Percentiles rank a stretch among this genome's conserved stretches.
These are phyloP conservation scores for Rhynchotus rufescens DNA, from an alignment of 2,797 vertebrate genomes.

Conservation along the genomic window DNA sequence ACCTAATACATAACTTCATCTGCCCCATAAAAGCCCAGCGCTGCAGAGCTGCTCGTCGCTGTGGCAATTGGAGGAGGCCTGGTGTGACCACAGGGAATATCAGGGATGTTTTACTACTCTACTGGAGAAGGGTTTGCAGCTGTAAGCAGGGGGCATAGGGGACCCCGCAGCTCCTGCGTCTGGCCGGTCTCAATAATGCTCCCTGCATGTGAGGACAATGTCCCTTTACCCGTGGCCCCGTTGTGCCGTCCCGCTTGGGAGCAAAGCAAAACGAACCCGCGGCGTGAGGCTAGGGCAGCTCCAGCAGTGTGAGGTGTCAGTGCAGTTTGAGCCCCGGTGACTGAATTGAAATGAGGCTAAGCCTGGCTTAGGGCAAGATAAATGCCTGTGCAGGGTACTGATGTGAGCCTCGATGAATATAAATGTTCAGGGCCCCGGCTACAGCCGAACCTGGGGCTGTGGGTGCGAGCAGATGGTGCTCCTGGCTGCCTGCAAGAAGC, in stretches of 20 bases:
- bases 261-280: background rate
- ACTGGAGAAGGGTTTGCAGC: background rate
- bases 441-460: background rate
- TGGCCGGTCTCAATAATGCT: background rate
- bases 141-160: background rate
- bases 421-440: background rate
- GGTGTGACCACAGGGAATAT: background rate
- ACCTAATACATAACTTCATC: constrained; percentile 25
- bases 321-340: background rate
- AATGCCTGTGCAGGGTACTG: constrained; percentile 54
- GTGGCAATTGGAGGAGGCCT: background rate
- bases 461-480: background rate
- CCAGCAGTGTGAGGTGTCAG: rapidly evolving
- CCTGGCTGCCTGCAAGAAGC: background rate
- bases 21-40: background rate
- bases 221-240: background rate
- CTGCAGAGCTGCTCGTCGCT: background rate
- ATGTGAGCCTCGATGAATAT: background rate
- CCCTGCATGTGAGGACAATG: background rate
- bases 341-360: background rate
- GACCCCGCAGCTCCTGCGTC: background rate
- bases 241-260: background rate
- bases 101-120: background rate
- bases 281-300: rapidly evolving
- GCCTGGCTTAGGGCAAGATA: constrained; percentile 22